Evolutionary conservation across 2,113 vertebrate genomes (phyloP), one percentile per base, ranked within the genome.

Genomic region (Macroglossus sobrinus): DNA sequence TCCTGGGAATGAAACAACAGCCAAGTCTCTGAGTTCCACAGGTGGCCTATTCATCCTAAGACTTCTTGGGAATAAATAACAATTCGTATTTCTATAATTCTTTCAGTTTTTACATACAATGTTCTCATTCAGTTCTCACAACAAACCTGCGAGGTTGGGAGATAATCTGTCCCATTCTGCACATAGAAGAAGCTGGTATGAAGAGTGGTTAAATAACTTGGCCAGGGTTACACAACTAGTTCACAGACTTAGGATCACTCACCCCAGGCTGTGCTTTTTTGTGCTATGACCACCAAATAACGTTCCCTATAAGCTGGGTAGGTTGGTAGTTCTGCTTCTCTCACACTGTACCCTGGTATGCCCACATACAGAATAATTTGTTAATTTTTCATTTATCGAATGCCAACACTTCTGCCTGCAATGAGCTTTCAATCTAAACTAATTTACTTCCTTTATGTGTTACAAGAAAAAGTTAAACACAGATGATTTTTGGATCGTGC

Each of bases 401-500:
- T 71, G 38, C 76, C 63, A 55, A 19, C 22, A 74, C 14, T 45
- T 40, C n/a, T 80, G 22, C 40, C 50, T 21, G 9, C 57, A 93
- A 15, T 84, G 55, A 92, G 28, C n/a, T n/a, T 14, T 92, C 30
- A 18, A 7, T 47, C n/a, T 53, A 50, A 57, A 1, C 22, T 72
- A 12, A 78, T 66, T 87, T 91, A 14, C 53, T 92, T 61, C 47
- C 57, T 30, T 75, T 74, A 38, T 47, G 35, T 40, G 18, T 72
- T 38, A 74, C 18, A 47, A 84, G 38, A 89, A 91, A 93, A 84
- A 68, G 71, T 91, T 84, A 91, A 91, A 64, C 66, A 79, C 74
- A 50, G 78, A 71, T 71, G 8, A n/a, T 22, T 78, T 93, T 88
- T 84, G 30, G n/a, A 80, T 24, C 28, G 12, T 71, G 57, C 22